A percentile compares a stretch with the other conserved stretches of the same genome.
phyloP scores from a whole-genome alignment of 2,113 vertebrate genomes.

The Pterophyllum scalare region DNA sequence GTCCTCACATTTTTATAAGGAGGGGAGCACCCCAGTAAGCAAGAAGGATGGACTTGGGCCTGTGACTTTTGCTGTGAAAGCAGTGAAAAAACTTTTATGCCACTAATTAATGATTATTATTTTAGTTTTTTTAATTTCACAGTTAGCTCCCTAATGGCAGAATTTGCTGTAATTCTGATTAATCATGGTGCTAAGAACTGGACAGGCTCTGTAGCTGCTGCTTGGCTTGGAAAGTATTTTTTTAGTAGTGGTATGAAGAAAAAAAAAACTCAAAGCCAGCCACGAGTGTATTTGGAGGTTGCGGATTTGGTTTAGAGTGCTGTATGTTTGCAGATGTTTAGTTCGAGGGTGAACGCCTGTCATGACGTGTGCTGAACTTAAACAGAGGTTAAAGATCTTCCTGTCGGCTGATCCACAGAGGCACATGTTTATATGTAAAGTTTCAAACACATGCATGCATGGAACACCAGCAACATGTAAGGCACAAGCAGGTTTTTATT shows the following conservation, averaged over 20 bases:
- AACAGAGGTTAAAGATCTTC: constrained; percentile 40
- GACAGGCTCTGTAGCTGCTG: constrained; percentile 1
- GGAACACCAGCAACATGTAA: neutral
- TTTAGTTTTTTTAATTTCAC: neutral
- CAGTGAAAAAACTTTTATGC: too few relatives aligned
- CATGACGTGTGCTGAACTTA: constrained; percentile 51
- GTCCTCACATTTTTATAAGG: too few relatives aligned
- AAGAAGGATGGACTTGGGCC: too few relatives aligned
- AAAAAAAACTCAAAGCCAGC: constrained; percentile 34
- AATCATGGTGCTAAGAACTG: neutral
- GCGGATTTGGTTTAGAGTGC: constrained; percentile 49
- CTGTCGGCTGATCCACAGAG: neutral
- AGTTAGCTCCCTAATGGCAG: neutral
- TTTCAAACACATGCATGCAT: neutral
- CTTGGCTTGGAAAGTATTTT: constrained; percentile 14
- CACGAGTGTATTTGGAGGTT: constrained; percentile 57
- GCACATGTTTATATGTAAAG: neutral
- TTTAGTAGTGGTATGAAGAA: constrained; percentile 25
- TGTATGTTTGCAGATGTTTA: constrained; percentile 66
- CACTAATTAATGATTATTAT: neutral
- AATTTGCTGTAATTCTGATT: constrained; percentile 25
- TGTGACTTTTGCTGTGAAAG: too few relatives aligned
- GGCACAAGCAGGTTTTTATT: neutral
- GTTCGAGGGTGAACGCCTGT: constrained; percentile 47
- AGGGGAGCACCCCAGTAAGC: too few relatives aligned